Evolutionary conservation across 2,888 invertebrate genomes (phyloP), one percentile per base, ranked within the genome.

Genomic region (Heliothis peltigera): DNA sequence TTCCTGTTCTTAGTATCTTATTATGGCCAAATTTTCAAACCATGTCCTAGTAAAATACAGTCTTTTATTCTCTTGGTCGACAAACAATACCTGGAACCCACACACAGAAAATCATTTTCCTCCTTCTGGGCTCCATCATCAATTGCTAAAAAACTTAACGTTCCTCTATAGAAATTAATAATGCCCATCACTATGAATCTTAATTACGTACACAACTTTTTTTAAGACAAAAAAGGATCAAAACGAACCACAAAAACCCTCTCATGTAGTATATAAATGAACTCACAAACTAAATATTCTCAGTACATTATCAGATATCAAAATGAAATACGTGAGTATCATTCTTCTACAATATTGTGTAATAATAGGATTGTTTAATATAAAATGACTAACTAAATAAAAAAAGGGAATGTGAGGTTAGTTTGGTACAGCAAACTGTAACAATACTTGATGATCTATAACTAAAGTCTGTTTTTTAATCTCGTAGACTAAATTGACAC

Each of bases 261-360:
- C 39, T 19, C 8, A 17, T 17, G 4, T 7, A 32, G 52, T 32
- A 56, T 65, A 65, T 52, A 56, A 65, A 61, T 39, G 42, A n/a
- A 61, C 51, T 3, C 17, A 21, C 15, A 7, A 22, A 15, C 18
- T n/a, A 21, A n/a, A n/a, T 4, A 51, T 22, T n/a, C 12, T 47
- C 61, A 65, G 55, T 61, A 42, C 18, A 10, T 21, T 32, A 18
- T 32, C 48, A 52, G 51, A 35, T 42, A 42, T 18, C 46, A 61
- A 32, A 56, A 65, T 65, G 65, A 65, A 61, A 61, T 47, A 55
- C 51, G 65, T 61, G 35, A 65, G 61, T 63, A 12, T 4, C 2
- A 35, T 21, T 35, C n/a, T 3, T 42, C 12, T 12, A 12, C 18
- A 35, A 12, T 15, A 5, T 17, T 17, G 17, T 12, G 4, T 22